Evolutionary conservation across 2,797 vertebrate genomes (phyloP), one percentile per base, ranked within the genome.

Genomic region (Argentina silus): DNA sequence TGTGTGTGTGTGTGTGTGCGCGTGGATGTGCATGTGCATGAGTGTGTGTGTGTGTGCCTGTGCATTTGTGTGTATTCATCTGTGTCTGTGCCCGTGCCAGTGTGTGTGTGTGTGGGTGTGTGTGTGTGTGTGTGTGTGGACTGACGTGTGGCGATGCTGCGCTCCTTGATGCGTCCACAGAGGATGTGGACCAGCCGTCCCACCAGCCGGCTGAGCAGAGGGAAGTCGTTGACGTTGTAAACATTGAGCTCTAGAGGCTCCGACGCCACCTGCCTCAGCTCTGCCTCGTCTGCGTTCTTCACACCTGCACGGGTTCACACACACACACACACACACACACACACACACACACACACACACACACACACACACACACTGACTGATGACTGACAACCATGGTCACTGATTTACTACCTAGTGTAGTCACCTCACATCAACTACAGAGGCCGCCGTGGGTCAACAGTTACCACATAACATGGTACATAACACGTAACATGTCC

Each of bases 171-270:
- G 77, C 93, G 93, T 71, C 93, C 84, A 77, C 97, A 99, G 70
- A 99, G 82, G 67, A 97, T 95, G 74, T 88, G 92, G 3, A 95
- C 95, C 73, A 99, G 94, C 1, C 92, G 91, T 12, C 91, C 78
- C 7, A 97, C 94, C 85, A 99, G 91, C 7, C 94, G 93, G 86
- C 92, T 83, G 77, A 99, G 95, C 89, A 97, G 92, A 0, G 95
- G 96, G 82, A 98, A 99, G 87, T 96, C 96, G 53, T 95, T 93
- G 55, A 98, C 96, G 0, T 95, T 96, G 91, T 97, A 96, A 1
- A 97, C 95, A 0, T 96, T 97, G 69, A 96, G 85, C 73, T 98
- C 96, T 78, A 95, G 87, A 0, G 97, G 97, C 60, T 93, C 94
- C 0, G 98, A 98, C 0, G 96, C 97, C 80, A 98, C 93, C 59